Evolutionary conservation across 2,888 invertebrate genomes (phyloP).

Genomic region (Athripsodes cinereus): DNA sequence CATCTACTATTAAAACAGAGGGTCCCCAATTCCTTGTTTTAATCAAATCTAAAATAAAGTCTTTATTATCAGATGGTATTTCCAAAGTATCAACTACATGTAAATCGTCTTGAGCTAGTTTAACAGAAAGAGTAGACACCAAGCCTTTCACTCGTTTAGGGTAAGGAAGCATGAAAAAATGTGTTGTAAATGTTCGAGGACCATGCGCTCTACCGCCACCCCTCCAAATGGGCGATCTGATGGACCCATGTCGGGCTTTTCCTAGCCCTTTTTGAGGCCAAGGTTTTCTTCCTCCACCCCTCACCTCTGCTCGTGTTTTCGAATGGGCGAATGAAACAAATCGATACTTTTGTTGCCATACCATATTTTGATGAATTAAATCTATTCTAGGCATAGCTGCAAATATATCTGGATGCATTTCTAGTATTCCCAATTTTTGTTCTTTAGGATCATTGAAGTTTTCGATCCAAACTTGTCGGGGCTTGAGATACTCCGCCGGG

Average conservation of each 20-base stretch:
- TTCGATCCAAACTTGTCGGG: conserved; percentile 82
- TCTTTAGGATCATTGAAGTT: conserved; percentile 71
- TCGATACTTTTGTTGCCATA: conserved; percentile 80
- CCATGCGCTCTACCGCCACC: conserved; percentile 86
- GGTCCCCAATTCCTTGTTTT: conserved; percentile 91
- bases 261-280: conserved; percentile 97
- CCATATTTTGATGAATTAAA: conserved; percentile 75
- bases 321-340: conserved; percentile 75
- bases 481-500: conserved; percentile 51
- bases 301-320: conserved; percentile 76
- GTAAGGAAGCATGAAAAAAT: conserved; percentile 92
- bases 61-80: conserved; percentile 74
- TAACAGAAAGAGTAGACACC: conserved; percentile 77
- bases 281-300: conserved; percentile 88
- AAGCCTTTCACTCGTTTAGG: conserved; percentile 72
- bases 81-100: conserved; percentile 84
- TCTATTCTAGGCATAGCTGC: conserved; percentile 79
- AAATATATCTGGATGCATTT: conserved; percentile 86
- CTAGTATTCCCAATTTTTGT: conserved; percentile 75
- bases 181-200: conserved; percentile 82
- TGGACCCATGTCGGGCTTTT: conserved; percentile 85
- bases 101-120: conserved; percentile 92
- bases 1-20: conserved; percentile 89
- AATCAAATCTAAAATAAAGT: conserved; percentile 73
- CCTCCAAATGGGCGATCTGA: conserved; percentile 79